Conservation (phyloP, 2,797 vertebrate genomes). For the Sebastes nivosus region DNA sequence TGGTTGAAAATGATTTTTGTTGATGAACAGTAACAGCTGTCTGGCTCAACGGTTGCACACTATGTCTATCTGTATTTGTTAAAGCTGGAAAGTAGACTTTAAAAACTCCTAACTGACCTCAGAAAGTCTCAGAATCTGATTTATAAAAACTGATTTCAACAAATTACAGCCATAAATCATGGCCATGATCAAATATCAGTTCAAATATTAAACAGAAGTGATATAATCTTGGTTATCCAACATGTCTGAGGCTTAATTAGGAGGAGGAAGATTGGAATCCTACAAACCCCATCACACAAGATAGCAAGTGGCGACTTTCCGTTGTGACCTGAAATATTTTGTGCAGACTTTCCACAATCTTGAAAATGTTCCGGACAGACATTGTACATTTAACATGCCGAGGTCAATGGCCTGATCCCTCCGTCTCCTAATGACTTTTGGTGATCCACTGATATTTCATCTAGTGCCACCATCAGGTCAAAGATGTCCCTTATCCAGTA, state of each 20-base stretch:
- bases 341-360: not conserved
- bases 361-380: not conserved
- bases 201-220: not conserved
- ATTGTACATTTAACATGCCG: not conserved
- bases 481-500: not conserved
- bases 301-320: not conserved
- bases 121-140: not conserved
- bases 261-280: not conserved
- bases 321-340: not conserved
- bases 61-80: not conserved
- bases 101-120: not conserved
- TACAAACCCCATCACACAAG: not conserved
- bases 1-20: not conserved
- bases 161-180: not conserved
- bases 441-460: not conserved
- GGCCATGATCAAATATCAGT: not conserved
- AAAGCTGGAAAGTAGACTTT: not conserved
- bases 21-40: not conserved
- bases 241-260: not conserved
- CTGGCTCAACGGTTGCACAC: not conserved
- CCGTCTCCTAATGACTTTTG: not conserved
- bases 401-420: not conserved
- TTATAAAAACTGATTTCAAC: not conserved
- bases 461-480: not conserved
- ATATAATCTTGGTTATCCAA: conserved; percentile 2